Percentiles rank a stretch among this genome's conserved stretches.
Evolutionary conservation across 2,888 invertebrate species (phyloP).

Genomic region (Apamea sordens): DNA sequence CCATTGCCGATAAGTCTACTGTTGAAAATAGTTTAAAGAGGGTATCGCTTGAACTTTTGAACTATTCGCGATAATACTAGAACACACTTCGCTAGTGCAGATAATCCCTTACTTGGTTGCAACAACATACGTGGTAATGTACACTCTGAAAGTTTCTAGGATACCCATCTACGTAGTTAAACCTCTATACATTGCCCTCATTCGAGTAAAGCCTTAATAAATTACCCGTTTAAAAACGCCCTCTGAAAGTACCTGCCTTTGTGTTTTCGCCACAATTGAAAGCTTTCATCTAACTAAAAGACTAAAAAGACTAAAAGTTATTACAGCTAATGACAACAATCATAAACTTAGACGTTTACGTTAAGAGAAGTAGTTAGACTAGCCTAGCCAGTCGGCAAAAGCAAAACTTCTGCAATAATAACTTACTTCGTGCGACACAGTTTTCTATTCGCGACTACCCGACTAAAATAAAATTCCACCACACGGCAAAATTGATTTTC

Average conservation of each 20-base stretch:
- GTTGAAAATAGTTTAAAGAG: not conserved
- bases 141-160: conserved; percentile 5
- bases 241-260: conserved; percentile 24
- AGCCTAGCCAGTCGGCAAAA: conserved; percentile 6
- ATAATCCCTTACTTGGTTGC: conserved; percentile 37
- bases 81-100: not conserved
- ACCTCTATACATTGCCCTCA: conserved; percentile 23
- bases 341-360: conserved; percentile 53
- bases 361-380: conserved; percentile 25
- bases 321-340: conserved; percentile 54
- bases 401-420: conserved; percentile 55
- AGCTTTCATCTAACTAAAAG: conserved; percentile 47
- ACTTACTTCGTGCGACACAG: conserved; percentile 44
- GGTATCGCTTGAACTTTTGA: conserved; percentile 4
- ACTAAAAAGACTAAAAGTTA: conserved; percentile 40
- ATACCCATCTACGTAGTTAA: not conserved
- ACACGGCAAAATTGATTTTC: conserved; percentile 53
- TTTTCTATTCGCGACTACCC: conserved; percentile 53
- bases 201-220: conserved; percentile 29
- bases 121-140: conserved; percentile 22
- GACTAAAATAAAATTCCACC: conserved; percentile 43
- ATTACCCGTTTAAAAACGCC: conserved; percentile 31
- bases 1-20: too few relatives aligned
- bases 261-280: conserved; percentile 30
- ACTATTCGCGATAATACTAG: not conserved